Evolutionary conservation across 2,113 vertebrate species (phyloP).

Genomic region (Falco punctatus): DNA sequence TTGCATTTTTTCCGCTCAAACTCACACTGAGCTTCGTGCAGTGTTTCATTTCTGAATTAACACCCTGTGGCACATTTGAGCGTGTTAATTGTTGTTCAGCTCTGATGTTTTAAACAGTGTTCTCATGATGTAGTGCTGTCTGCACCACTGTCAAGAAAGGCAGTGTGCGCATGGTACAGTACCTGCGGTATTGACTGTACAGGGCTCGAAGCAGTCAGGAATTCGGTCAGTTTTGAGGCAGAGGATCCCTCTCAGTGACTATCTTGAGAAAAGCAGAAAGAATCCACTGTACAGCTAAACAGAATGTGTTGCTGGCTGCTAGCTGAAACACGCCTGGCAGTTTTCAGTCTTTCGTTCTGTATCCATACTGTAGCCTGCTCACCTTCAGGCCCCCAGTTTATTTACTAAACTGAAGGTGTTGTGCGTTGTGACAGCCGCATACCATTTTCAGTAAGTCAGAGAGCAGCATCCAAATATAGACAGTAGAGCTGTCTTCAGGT

Average conservation of each 20-base stretch:
- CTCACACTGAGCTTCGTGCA: not conserved
- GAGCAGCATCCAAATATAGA: not conserved
- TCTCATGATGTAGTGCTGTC: not conserved
- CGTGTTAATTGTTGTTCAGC: not conserved
- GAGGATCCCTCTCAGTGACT: not conserved
- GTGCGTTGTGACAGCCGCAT: not conserved
- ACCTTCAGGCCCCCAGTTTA: not conserved
- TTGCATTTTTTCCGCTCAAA: not conserved
- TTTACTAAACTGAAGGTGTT: not conserved
- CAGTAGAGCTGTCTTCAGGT: not conserved
- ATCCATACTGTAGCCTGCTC: not conserved
- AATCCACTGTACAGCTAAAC: not conserved
- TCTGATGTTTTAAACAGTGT: not conserved
- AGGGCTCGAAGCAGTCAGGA: not conserved
- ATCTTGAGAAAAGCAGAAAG: not conserved
- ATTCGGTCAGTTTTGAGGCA: not conserved
- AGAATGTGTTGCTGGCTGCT: not conserved
- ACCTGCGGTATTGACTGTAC: not conserved
- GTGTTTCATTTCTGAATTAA: not conserved
- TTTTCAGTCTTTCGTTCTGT: not conserved
- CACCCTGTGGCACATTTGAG: not conserved
- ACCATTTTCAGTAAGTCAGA: not conserved
- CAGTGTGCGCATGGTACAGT: fast-evolving
- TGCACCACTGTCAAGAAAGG: not conserved
- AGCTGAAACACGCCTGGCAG: not conserved